A percentile compares a stretch with the other conserved stretches of the same genome.
Conservation (phyloP, 2,113 vertebrate genomes). For the Daboia siamensis region DNA sequence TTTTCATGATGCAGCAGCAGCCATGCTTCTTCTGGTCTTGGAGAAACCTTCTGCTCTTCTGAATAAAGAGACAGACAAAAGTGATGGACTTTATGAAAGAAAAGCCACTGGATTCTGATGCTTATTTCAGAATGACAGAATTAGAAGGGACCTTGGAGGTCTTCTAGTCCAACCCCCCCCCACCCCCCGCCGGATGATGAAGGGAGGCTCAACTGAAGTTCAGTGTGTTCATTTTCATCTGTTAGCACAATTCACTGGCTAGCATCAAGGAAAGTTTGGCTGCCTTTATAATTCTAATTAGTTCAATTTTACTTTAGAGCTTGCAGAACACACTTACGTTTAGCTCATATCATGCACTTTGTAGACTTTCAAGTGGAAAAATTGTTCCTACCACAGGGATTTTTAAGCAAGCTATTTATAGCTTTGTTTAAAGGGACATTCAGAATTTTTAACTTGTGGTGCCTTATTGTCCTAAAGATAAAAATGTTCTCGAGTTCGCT, state of each 20-base stretch:
- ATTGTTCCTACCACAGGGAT: background rate
- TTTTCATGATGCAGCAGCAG: background rate
- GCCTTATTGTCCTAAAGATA: background rate
- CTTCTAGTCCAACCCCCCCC: no score
- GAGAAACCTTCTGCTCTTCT: background rate
- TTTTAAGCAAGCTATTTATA: background rate
- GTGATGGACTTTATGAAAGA: background rate
- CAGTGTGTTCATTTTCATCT: background rate
- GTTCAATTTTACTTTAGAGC: no score
- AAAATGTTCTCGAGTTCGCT: background rate
- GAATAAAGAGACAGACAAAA: background rate
- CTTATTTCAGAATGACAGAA: no score
- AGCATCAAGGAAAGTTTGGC: background rate
- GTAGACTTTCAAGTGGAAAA: background rate
- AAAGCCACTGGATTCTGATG: background rate
- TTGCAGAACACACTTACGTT: background rate
- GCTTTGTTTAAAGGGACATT: background rate
- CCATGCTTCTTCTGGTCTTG: background rate
- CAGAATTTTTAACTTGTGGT: background rate
- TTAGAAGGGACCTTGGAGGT: no score
- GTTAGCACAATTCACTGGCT: no score
- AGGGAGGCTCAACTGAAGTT: background rate
- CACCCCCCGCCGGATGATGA: background rate
- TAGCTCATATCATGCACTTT: background rate
- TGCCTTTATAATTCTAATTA: background rate